Evolutionary conservation across 2,888 invertebrate genomes (phyloP), one percentile per base, ranked within the genome.

Genomic region (Crematogaster levior): DNA sequence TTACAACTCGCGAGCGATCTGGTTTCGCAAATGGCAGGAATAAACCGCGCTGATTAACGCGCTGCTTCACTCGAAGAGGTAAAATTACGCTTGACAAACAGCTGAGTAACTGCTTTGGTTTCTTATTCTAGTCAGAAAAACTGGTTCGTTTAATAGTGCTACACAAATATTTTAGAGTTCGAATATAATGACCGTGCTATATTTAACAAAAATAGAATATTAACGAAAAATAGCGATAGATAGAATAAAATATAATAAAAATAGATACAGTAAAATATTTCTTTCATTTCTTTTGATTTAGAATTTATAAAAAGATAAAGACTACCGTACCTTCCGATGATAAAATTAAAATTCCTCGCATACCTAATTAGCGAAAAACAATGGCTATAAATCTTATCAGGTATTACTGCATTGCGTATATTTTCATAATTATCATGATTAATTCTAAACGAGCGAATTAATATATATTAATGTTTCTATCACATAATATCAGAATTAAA

Each of bases 71-170:
- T 53, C 30, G 43, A 75, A 9, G 21, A 46, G 43, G 37, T 15
- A 12, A 53, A 56, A 43, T 77, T 27, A 65, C 43, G 43, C 34
- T 48, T 37, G 81, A 56, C 66, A 81, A 68, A 27, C 60, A 77
- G 24, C 60, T 40, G 24, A 15, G 9, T 27, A 51, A 43, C 34
- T 43, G 30, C 58, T 58, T 40, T 18, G n/a, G n/a, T 34, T 40
- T 27, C 18, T 34, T 18, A 12, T 61, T 43, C 4, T n/a, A 48
- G 3, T 27, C 30, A 4, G 2, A 30, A 7, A 68, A 43, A 77
- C 40, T 53, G 51, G 4, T 65, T 27, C n/a, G 34, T 34, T 63
- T 51, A 46, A 48, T 2, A 40, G 27, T 12, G 40, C 27, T 30
- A n/a, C 2, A 27, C 30, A 27, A 65, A 40, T 65, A 46, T 27